phyloP scores from a whole-genome alignment of 2,113 vertebrate genomes.

The Semicossyphus pulcher region DNA sequence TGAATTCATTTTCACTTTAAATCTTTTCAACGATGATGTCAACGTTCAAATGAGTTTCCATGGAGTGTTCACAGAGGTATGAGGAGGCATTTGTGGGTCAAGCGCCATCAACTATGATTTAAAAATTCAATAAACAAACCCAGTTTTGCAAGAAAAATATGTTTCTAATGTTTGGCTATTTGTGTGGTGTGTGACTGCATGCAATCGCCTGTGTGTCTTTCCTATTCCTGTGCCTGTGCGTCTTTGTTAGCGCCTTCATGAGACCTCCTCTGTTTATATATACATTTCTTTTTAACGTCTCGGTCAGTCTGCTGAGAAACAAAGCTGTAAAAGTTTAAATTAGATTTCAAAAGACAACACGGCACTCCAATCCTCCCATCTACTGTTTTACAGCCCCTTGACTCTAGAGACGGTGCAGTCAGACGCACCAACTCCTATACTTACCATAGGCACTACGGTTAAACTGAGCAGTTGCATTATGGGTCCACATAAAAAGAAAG shows the following conservation, averaged over 20 bases:
- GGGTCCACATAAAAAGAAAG: conserved; percentile 39
- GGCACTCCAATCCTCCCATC: conserved; percentile 22
- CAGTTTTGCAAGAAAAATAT: not conserved
- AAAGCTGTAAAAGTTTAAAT: conserved; percentile 62
- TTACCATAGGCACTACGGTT: not conserved
- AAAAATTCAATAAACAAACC: conserved; percentile 6
- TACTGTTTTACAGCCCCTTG: conserved; percentile 51
- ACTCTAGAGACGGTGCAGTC: conserved; percentile 29
- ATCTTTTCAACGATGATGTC: conserved; percentile 5
- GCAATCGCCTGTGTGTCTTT: no score
- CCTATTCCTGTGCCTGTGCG: not conserved
- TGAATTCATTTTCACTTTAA: conserved; percentile 32
- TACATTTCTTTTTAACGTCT: conserved; percentile 22
- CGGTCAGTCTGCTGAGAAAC: conserved; percentile 32
- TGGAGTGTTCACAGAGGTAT: conserved; percentile 17
- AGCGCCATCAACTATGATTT: conserved; percentile 17
- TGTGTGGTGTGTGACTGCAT: not conserved
- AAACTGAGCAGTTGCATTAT: conserved; percentile 19
- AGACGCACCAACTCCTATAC: conserved; percentile 9
- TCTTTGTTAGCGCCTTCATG: not conserved
- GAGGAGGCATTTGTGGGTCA: conserved; percentile 8
- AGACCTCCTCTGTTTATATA: conserved; percentile 13
- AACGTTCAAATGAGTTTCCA: not conserved
- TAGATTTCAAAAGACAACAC: conserved; percentile 62
- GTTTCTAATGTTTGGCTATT: not conserved